A percentile compares a stretch with the other conserved stretches of the same genome.
Evolutionary conservation across 1,140 invertebrate species (phyloP).

Genomic region (Drosophila lacertosa): DNA sequence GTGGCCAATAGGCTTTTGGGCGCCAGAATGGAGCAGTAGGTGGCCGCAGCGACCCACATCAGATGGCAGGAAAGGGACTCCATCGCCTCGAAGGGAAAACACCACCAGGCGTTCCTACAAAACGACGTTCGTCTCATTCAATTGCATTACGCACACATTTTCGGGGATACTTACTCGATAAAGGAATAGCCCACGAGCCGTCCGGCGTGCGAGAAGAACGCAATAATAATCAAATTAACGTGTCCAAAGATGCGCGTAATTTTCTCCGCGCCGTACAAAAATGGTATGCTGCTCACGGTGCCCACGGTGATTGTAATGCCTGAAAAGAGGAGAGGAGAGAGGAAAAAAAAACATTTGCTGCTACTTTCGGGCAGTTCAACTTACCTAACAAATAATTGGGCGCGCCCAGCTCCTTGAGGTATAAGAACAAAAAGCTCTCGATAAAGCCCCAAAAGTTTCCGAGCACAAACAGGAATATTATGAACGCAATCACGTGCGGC

Average conservation of each 20-base stretch:
- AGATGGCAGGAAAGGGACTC: constrained; percentile 93
- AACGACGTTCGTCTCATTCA: constrained; percentile 34
- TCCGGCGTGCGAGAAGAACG: constrained; percentile 92
- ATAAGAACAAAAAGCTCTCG: constrained; percentile 93
- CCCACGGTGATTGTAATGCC: constrained; percentile 92
- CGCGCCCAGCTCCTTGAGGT: constrained; percentile 91
- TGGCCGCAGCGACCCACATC: constrained; percentile 95
- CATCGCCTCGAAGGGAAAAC: constrained; percentile 93
- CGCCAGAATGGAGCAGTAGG: constrained; percentile 91
- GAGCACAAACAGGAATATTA: constrained; percentile 90
- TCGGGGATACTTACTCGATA: constrained; percentile 89
- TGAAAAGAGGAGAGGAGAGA: too few relatives aligned
- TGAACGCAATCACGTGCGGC: constrained; percentile 90
- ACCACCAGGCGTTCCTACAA: constrained; percentile 91
- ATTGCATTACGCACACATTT: constrained; percentile 59
- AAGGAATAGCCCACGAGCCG: constrained; percentile 92
- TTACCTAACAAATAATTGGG: constrained; percentile 91
- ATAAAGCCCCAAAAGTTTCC: constrained; percentile 94
- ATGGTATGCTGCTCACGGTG: constrained; percentile 90
- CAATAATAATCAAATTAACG: constrained; percentile 91
- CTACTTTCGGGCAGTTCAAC: too few relatives aligned
- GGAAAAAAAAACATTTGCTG: too few relatives aligned
- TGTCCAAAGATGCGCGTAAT: constrained; percentile 92
- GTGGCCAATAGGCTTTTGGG: constrained; percentile 92
- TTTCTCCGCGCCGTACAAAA: constrained; percentile 91